Evolutionary conservation across 2,797 vertebrate species (phyloP), one percentile per base, ranked within the genome.

Genomic region (Anniella stebbinsi): DNA sequence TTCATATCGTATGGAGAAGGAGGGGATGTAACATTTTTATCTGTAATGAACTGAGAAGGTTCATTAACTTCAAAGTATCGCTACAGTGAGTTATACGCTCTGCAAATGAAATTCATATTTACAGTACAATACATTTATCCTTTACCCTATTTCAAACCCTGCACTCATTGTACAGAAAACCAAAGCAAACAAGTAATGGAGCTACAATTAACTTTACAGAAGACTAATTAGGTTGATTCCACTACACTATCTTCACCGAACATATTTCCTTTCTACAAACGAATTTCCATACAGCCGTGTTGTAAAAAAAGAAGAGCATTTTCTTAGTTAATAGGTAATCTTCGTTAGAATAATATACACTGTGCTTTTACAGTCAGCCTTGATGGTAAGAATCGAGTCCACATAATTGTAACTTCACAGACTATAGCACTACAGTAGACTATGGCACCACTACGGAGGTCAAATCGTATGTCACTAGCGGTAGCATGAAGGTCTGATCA

Each of bases 1-100:
- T 89, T 89, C 15, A 89, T 73, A 88, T 85, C 15, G 13, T 11
- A 91, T 84, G 87, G 86, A 91, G 92, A 90, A 95, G 73, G 87
- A 93, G 18, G 72, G 92, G 66, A 84, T 21, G 2, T 3, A 66
- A 17, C 82, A 91, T n/a, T 96, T 94, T 88, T 92, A 89, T 93
- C 57, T 94, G 51, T 87, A 94, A 93, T 90, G 41, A 93, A 88
- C 23, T 88, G n/a, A 70, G 87, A 73, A 94, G 80, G 75, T 92
- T 95, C 0, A 25, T 94, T 96, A 95, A 93, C 84, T 94, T 92
- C 54, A 93, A 87, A 92, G n/a, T 70, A 86, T 87, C 86, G 86
- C 60, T 89, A 57, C 41, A 80, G 76, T 45, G 72, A 87, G 77
- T 94, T 95, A 87, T 89, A 51, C 45, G 5, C 3, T 33, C 3